Conservation (phyloP, 2,113 vertebrate genomes). For the Zapornia atra region DNA sequence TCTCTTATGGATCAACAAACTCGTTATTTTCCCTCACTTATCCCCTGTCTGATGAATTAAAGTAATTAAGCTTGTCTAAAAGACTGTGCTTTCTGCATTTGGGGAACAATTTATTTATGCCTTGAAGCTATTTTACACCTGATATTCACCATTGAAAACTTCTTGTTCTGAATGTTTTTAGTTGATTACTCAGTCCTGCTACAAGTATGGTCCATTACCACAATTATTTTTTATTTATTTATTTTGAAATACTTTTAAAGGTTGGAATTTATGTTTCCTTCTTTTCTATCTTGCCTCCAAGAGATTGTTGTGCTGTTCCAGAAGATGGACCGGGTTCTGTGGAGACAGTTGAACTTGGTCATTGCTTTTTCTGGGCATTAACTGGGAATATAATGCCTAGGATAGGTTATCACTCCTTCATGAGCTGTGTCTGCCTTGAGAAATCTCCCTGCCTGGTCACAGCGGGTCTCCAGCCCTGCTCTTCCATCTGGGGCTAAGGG, state of each 20-base stretch:
- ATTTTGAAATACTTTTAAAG: not conserved
- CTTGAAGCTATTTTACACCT: not conserved
- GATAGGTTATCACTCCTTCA: not conserved
- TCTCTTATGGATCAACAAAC: not conserved
- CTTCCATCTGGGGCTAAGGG: not conserved
- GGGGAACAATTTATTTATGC: not conserved
- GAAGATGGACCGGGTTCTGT: not conserved
- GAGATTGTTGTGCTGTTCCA: not conserved
- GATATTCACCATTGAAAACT: not conserved
- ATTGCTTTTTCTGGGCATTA: not conserved
- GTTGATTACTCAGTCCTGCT: not conserved
- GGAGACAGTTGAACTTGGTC: not conserved
- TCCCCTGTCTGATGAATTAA: not conserved
- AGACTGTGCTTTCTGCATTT: not conserved
- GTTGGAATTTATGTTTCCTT: not conserved
- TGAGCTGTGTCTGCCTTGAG: accelerated
- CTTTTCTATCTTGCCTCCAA: not conserved
- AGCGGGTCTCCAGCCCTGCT: not conserved
- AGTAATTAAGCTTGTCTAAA: not conserved
- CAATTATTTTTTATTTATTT: not conserved
- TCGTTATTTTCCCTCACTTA: not conserved
- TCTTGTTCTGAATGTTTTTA: not conserved
- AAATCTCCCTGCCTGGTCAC: not conserved
- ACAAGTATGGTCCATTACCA: not conserved
- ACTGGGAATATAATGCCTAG: not conserved